These are phyloP conservation scores for Nephrocerus scutellatus DNA, from an alignment of 2,888 invertebrate genomes.

Conservation along the genomic window DNA sequence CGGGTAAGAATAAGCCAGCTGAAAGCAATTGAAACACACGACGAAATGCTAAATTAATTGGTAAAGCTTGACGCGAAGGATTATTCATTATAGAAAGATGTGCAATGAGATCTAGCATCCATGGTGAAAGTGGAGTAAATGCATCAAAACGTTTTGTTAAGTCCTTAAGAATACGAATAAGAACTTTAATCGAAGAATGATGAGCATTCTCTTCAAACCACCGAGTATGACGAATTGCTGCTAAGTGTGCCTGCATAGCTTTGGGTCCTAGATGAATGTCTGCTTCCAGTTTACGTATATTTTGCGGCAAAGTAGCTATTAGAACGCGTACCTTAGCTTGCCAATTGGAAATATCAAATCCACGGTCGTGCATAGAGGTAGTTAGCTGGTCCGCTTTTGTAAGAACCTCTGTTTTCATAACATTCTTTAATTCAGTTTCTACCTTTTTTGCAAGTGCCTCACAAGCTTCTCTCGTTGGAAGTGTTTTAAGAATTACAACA, in stretches of 20 bases:
- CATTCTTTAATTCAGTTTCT: slow-evolving; percentile 74
- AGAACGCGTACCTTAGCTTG: slow-evolving; percentile 84
- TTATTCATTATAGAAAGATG: slow-evolving; percentile 97
- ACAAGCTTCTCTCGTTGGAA: slow-evolving; percentile 93
- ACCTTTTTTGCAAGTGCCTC: slow-evolving; percentile 84
- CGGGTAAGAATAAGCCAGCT: slow-evolving; percentile 91
- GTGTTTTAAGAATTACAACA: slow-evolving; percentile 91
- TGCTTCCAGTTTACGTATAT: slow-evolving; percentile 86
- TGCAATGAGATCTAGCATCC: slow-evolving; percentile 93
- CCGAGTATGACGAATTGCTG: slow-evolving; percentile 89
- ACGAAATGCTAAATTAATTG: slow-evolving; percentile 85
- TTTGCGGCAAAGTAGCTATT: slow-evolving; percentile 90
- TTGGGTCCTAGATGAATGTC: slow-evolving; percentile 70
- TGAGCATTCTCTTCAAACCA: slow-evolving; percentile 99
- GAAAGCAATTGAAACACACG: slow-evolving; percentile 86
- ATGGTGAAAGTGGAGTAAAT: slow-evolving; percentile 83
- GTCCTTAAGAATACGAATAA: slow-evolving; percentile 91
- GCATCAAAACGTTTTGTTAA: slow-evolving; percentile 84
- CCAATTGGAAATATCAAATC: slow-evolving; percentile 81
- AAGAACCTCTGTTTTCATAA: slow-evolving; percentile 57
- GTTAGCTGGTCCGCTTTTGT: slow-evolving; percentile 53
- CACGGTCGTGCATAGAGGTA: slow-evolving; percentile 59
- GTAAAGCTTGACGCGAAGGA: slow-evolving; percentile 83
- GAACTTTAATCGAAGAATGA: slow-evolving; percentile 91
- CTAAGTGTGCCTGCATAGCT: slow-evolving; percentile 80